Evolutionary conservation across 2,888 invertebrate genomes (phyloP).

Genomic region (Leptopilina myrica): DNA sequence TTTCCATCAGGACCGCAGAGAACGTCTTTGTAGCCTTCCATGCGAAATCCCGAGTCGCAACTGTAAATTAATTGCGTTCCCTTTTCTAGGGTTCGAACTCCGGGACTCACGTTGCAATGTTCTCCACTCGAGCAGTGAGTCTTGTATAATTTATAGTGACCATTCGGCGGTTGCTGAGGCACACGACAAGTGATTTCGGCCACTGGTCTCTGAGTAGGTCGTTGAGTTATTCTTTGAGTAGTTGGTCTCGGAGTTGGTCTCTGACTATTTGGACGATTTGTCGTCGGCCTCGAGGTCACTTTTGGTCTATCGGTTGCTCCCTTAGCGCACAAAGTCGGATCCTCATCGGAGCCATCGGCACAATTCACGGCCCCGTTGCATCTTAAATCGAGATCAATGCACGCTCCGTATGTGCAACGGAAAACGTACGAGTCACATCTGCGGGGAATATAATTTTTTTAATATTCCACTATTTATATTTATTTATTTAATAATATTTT

Average conservation of each 20-base stretch:
- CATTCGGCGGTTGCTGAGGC: constrained; percentile 67
- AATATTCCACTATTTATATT: neutral
- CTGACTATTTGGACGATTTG: constrained; percentile 7
- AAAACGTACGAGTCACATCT: constrained; percentile 73
- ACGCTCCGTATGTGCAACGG: constrained; percentile 75
- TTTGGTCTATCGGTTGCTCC: constrained; percentile 17
- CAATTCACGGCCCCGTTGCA: constrained; percentile 74
- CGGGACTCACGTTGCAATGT: constrained; percentile 59
- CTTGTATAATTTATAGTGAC: constrained; percentile 63
- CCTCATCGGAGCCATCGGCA: constrained; percentile 75
- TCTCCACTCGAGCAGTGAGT: constrained; percentile 59
- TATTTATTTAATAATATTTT: too few species aligned
- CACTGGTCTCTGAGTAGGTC: constrained; percentile 14
- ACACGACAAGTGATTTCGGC: constrained; percentile 57
- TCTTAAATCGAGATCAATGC: constrained; percentile 69
- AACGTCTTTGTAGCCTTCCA: constrained; percentile 59
- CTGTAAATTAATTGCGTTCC: constrained; percentile 68
- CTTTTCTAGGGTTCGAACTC: constrained; percentile 53
- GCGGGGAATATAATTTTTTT: constrained; percentile 28
- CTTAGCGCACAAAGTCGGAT: constrained; percentile 58
- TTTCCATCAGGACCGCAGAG: constrained; percentile 63
- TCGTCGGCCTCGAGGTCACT: constrained; percentile 35
- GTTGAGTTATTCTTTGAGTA: neutral
- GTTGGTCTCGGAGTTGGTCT: neutral
- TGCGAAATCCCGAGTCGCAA: constrained; percentile 65